Evolutionary conservation across 2,797 vertebrate genomes (phyloP), one percentile per base, ranked within the genome.

Genomic region (Tragopan temminckii): DNA sequence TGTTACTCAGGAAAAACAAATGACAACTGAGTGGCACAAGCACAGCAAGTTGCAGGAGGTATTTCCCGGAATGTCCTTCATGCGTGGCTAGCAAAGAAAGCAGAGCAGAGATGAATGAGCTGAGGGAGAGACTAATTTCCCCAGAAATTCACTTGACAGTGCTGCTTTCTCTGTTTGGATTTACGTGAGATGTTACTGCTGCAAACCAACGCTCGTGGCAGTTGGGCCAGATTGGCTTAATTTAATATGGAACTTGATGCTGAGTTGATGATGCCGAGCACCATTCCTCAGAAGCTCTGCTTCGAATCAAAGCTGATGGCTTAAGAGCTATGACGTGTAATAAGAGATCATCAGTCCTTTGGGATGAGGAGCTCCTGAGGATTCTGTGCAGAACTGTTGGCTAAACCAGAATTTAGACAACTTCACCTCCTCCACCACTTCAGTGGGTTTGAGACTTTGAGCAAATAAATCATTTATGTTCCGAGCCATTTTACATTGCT

Each of bases 231-330:
- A 2, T 1, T 93, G 81, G 76, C 80, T 62, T 33, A 7, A 15
- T 70, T 90, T 45, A n/a, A 17, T 81, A 23, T 53, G 86, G 64
- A 33, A 36, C 91, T 93, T 88, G 81, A 4, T 63, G 64, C 64
- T 35, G 93, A 52, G 70, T 82, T 94, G 55, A 43, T 95, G 93
- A n/a, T 90, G 72, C 72, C 43, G 64, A 16, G 38, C 70, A 43
- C 55, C 31, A 11, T 81, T 89, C 46, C 71, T 85, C 31, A 12
- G 25, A 46, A 77, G 45, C 45, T 88, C 80, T 94, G 68, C 83
- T 90, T 88, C 90, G 83, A 71, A 82, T 52, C 23, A 38, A 63
- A 94, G 79, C 12, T 23, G 15, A n/a, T 53, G 71, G 27, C 80
- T 84, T 91, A 90, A 48, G 81, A 95, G 67, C 80, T 89, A 29